A percentile compares a stretch with the other conserved stretches of the same genome.
Conservation (phyloP, 1,140 invertebrate species). For the Platyura marginata region DNA sequence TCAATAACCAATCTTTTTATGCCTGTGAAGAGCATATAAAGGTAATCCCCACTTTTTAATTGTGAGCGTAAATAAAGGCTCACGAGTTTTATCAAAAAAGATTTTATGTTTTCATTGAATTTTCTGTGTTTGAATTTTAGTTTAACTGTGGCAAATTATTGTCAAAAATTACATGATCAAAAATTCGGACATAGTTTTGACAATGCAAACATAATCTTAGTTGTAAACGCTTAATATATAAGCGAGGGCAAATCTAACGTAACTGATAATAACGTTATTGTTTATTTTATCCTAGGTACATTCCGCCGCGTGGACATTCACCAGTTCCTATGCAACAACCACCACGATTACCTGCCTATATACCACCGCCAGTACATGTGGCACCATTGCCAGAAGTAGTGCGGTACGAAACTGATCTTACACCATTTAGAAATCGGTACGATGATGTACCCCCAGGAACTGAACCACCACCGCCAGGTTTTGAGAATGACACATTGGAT, state of each 20-base stretch:
- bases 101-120: too few species aligned
- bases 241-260: background rate
- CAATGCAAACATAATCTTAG: too few species aligned
- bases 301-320: constrained; percentile 10
- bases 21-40: background rate
- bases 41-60: too few species aligned
- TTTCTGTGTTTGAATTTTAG: too few species aligned
- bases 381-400: constrained; percentile 14
- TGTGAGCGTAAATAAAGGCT: too few species aligned
- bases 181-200: too few species aligned
- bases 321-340: constrained; percentile 13
- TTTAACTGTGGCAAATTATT: too few species aligned
- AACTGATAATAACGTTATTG: too few species aligned
- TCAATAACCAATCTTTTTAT: background rate
- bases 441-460: constrained; percentile 27
- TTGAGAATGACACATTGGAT: constrained; percentile 13
- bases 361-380: constrained; percentile 18
- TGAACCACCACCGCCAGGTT: constrained; percentile 28
- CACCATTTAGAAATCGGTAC: constrained; percentile 1
- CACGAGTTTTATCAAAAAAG: too few species aligned
- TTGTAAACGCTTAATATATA: too few species aligned
- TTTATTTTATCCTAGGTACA: constrained; percentile 14
- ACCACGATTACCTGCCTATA: constrained; percentile 14
- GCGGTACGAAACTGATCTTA: background rate
- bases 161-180: too few species aligned